Evolutionary conservation across 2,113 vertebrate genomes (phyloP), one percentile per base, ranked within the genome.

Genomic region (Gulo gulo): DNA sequence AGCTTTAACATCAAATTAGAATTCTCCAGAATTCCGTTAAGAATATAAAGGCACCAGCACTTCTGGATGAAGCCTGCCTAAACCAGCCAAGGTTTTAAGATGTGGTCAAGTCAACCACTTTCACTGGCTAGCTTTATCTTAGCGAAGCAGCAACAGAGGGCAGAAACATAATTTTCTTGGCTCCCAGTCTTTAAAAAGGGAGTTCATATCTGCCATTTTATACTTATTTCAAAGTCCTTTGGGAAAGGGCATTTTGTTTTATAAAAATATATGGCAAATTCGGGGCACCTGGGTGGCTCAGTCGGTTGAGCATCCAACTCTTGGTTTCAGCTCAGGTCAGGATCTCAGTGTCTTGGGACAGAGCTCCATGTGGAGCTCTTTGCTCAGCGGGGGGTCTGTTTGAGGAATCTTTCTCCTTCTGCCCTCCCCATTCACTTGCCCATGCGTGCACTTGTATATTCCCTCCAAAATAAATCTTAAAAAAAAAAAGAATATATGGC

Each of bases 1-100:
- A 13, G 61, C 3, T 96, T 86, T 83, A 94, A 86, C 34, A 79
- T 65, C 29, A 94, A 92, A 73, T 93, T 71, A 96, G 93, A 93
- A 36, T 42, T 92, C 55, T 76, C 73, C 4, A 87, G 29, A 88
- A 87, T 5, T 2, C 65, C 63, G 71, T 92, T 63, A 50, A 83
- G 67, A 94, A 79, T 47, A 34, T 55, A 47, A 23, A 90, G 57
- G 80, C 26, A 82, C 67, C 26, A 63, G 23, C 16, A 87, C 16
- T 39, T 95, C 45, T 85, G 52, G 6, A n/a, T 74, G 87, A 93
- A 73, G 50, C 59, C 78, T 83, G 39, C 74, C 50, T 83, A 92
- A 79, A 50, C 20, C 23, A 96, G 18, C 34, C 73, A 94, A 76
- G 65, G 79, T 45, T 93, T 94, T 12, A 96, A 97, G 50, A 61